These are phyloP conservation scores for Drosophila sturtevanti DNA, from an alignment of 1,140 invertebrate genomes.

Conservation along the genomic window DNA sequence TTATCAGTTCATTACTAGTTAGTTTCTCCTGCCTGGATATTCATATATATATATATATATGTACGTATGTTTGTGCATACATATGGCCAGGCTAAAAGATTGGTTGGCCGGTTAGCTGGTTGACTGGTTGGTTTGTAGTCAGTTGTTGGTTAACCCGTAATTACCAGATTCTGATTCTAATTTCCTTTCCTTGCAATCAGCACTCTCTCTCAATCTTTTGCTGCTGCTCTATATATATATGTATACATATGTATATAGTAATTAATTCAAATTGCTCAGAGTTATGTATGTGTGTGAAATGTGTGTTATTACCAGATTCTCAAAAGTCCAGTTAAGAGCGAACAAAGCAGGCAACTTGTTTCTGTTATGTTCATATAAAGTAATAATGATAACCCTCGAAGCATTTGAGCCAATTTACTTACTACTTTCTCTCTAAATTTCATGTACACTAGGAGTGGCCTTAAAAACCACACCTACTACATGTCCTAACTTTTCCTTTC, in stretches of 20 bases:
- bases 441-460: constrained; percentile 31
- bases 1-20: constrained; percentile 72
- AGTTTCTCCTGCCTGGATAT: constrained; percentile 25
- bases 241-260: too few relatives aligned
- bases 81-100: background rate
- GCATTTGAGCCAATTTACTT: constrained; percentile 20
- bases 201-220: background rate
- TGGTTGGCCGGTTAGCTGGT: background rate
- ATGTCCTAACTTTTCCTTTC: background rate
- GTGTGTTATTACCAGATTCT: constrained; percentile 23
- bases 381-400: constrained; percentile 60
- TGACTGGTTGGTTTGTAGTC: background rate
- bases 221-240: background rate
- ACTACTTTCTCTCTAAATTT: constrained; percentile 59
- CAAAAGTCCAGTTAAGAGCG: constrained; percentile 4
- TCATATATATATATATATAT: too few relatives aligned
- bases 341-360: background rate
- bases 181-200: constrained; percentile 6
- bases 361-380: background rate
- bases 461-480: constrained; percentile 13
- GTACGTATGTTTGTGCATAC: background rate
- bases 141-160: constrained; percentile 15
- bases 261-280: constrained; percentile 11
- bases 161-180: constrained; percentile 20
- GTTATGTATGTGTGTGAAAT: background rate